phyloP scores from a whole-genome alignment of 2,113 vertebrate species.

The Camelus bactrianus region DNA sequence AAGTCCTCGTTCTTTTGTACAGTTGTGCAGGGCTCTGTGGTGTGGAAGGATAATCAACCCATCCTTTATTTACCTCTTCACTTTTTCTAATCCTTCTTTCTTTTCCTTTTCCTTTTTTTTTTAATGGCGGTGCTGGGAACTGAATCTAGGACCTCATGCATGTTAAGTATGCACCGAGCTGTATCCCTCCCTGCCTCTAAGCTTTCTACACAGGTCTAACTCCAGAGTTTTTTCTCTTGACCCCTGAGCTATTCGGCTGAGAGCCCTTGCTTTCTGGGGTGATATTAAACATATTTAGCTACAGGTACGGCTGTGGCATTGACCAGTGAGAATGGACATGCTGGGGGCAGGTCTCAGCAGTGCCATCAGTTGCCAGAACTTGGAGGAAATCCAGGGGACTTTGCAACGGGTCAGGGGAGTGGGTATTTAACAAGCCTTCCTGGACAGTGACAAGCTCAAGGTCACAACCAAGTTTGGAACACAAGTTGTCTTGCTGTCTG shows the following conservation, averaged over 20 bases:
- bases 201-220: background rate
- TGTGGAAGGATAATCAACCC: background rate
- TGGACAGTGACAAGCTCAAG: background rate
- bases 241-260: background rate
- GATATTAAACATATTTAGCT: background rate
- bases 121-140: no score
- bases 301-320: background rate
- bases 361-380: background rate
- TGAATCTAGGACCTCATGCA: no score
- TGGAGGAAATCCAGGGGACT: background rate
- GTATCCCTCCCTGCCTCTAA: background rate
- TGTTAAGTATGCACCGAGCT: no score
- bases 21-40: background rate
- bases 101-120: no score
- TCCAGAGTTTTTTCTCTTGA: background rate
- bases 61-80: background rate
- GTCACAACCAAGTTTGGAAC: background rate
- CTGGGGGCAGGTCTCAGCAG: background rate
- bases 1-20: background rate
- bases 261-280: background rate
- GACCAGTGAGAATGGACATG: background rate
- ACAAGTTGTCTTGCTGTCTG: no score
- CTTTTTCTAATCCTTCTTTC: background rate
- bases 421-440: background rate
- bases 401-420: background rate